These are phyloP conservation scores for Pristionchus exspectatus DNA, from an alignment of 2,888 invertebrate species.

Conservation along the genomic window DNA sequence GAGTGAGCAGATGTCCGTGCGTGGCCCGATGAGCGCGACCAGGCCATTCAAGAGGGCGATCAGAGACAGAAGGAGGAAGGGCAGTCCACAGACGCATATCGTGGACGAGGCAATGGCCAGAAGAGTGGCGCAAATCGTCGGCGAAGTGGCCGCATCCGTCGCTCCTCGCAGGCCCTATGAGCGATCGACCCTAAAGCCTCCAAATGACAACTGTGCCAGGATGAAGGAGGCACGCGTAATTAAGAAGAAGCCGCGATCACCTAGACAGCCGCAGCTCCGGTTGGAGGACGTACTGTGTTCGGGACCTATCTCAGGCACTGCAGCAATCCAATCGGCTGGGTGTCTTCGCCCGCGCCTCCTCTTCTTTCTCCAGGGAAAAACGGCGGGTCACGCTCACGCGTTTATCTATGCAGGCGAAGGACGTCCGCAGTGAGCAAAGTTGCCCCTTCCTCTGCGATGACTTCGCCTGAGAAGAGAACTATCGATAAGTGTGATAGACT, in stretches of 20 bases:
- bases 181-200: too few species aligned
- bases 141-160: background rate
- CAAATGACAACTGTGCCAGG: background rate
- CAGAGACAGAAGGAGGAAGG: background rate
- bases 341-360: background rate
- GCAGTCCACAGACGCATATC: background rate
- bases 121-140: background rate
- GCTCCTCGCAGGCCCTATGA: background rate
- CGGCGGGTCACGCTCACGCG: background rate
- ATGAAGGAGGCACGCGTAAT: background rate
- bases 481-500: background rate
- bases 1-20: background rate
- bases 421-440: background rate
- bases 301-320: too few species aligned
- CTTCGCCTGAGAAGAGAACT: background rate
- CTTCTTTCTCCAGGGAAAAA: background rate
- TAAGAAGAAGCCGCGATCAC: background rate
- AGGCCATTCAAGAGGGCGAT: conserved; percentile 6
- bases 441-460: too few species aligned
- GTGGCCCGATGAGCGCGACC: background rate
- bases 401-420: background rate
- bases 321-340: background rate
- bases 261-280: background rate
- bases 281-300: background rate
- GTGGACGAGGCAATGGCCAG: background rate